Conservation (phyloP, 2,113 vertebrate genomes). For the Muntiacus reevesi region DNA sequence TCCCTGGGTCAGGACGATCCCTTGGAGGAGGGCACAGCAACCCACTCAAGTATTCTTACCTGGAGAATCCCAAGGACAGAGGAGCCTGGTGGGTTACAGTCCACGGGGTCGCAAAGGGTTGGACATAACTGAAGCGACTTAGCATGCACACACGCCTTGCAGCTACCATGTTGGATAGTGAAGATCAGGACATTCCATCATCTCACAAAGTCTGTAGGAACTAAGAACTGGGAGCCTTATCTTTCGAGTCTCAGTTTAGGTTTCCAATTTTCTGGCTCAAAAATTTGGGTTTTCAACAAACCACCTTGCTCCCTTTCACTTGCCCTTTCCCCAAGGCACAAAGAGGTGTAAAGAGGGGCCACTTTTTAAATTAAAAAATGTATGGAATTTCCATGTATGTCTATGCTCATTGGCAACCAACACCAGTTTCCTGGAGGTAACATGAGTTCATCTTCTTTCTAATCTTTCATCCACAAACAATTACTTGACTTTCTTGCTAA, state of each 20-base stretch:
- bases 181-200: background rate
- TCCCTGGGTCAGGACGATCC: background rate
- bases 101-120: background rate
- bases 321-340: background rate
- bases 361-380: background rate
- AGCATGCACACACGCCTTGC: background rate
- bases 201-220: background rate
- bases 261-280: background rate
- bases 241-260: background rate
- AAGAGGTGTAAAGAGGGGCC: background rate
- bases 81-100: background rate
- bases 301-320: background rate
- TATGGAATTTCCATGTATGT: background rate
- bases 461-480: background rate
- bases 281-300: background rate
- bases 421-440: background rate
- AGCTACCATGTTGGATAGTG: fast-evolving
- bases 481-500: background rate
- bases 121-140: background rate
- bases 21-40: background rate
- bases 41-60: background rate
- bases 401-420: background rate
- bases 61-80: background rate
- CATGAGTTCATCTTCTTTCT: background rate
- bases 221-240: background rate